Percentiles rank a stretch among this genome's conserved stretches.
Conservation (phyloP, 2,113 vertebrate species). For the Butastur rufipennis region DNA sequence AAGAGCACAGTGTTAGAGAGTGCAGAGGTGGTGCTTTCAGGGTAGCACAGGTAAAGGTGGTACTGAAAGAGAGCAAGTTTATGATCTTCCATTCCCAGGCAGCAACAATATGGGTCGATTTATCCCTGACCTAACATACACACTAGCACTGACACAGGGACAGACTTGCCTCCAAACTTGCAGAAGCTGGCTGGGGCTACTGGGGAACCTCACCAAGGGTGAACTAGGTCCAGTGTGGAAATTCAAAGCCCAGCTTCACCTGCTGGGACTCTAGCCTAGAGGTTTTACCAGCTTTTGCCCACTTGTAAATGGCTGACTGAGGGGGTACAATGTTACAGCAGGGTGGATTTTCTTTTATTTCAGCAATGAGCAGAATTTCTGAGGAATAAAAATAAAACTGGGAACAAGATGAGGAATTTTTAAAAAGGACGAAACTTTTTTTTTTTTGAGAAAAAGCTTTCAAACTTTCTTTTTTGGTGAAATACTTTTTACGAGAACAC, state of each 20-base stretch:
- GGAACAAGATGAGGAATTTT: not conserved
- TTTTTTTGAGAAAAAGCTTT: not conserved
- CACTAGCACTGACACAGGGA: not conserved
- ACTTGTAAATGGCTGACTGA: not conserved
- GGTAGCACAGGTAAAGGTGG: not conserved
- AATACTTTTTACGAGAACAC: not conserved
- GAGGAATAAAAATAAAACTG: not conserved
- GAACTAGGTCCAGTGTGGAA: not conserved
- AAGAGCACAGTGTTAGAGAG: not conserved
- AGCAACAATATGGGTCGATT: not conserved
- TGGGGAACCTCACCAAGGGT: not conserved
- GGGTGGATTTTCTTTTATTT: not conserved
- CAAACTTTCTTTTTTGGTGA: not conserved
- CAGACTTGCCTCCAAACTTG: not conserved
- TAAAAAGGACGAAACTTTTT: not conserved
- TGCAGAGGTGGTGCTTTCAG: not conserved
- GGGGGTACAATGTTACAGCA: not conserved
- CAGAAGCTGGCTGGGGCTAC: not conserved
- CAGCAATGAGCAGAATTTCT: not conserved
- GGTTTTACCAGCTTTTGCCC: not conserved
- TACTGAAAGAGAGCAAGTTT: not conserved
- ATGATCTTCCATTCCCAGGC: not conserved
- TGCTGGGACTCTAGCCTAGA: not conserved
- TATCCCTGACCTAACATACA: not conserved
- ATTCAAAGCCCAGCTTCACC: not conserved